phyloP scores from a whole-genome alignment of 2,888 invertebrate species.

The Hydropsyche betteni region DNA sequence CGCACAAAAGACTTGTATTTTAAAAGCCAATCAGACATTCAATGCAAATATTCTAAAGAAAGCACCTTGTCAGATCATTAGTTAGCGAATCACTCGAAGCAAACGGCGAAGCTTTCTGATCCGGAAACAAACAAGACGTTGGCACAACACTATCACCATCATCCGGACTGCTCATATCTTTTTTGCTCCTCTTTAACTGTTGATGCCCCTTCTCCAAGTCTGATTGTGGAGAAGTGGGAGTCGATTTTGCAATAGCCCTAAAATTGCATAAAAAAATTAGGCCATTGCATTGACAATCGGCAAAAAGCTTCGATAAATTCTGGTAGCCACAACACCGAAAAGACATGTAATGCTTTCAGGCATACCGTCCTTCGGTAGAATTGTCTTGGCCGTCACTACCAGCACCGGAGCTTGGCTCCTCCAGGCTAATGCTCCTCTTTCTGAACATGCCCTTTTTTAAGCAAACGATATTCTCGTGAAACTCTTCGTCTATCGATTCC shows the following conservation, averaged over 20 bases:
- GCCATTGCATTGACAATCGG: too few relatives aligned
- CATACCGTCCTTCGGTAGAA: slow-evolving; percentile 39
- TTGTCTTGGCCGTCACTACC: slow-evolving; percentile 55
- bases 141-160: slow-evolving; percentile 65
- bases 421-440: slow-evolving; percentile 77
- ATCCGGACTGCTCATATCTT: slow-evolving; percentile 52
- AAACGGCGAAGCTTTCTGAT: slow-evolving; percentile 73
- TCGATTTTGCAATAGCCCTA: slow-evolving; percentile 65
- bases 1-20: too few relatives aligned
- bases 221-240: slow-evolving; percentile 71
- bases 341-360: slow-evolving; percentile 30
- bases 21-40: too few relatives aligned
- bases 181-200: slow-evolving; percentile 53
- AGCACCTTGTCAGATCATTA: slow-evolving; percentile 70
- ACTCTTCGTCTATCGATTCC: slow-evolving; percentile 73
- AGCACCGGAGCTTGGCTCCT: slow-evolving; percentile 63
- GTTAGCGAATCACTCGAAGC: slow-evolving; percentile 85
- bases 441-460: slow-evolving; percentile 76
- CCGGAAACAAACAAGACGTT: slow-evolving; percentile 58
- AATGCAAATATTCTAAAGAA: not conserved
- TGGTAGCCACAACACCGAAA: slow-evolving; percentile 32
- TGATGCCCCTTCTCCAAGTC: slow-evolving; percentile 53
- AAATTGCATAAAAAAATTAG: slow-evolving; percentile 54
- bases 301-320: not conserved
- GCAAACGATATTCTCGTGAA: slow-evolving; percentile 82